Evolutionary conservation across 2,113 vertebrate genomes (phyloP), one percentile per base, ranked within the genome.

Genomic region (Aldabrachelys gigantea): DNA sequence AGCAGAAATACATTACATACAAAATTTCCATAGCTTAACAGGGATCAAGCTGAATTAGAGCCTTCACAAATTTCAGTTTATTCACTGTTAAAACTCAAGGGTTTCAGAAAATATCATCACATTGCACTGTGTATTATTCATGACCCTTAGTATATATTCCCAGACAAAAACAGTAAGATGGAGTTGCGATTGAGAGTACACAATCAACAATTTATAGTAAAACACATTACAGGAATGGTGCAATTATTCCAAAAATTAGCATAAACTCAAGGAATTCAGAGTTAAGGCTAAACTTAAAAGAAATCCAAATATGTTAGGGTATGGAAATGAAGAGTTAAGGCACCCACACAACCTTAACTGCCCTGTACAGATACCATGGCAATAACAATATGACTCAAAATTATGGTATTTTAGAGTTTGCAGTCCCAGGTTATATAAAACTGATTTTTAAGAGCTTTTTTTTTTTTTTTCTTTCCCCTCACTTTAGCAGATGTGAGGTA

Each of bases 301-400:
- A 81, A 88, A 52, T 94, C 21, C 41, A 31, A 14, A 38, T 62
- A 80, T 90, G 92, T 85, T 65, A 85, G 38, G 29, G 38, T 17
- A 56, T 29, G 35, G 53, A 92, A 88, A 92, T 21, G 6, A 80
- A 90, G 84, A 82, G 41, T 92, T 82, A 82, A 17, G 85, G 52
- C 65, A 79, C 25, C 5, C 50, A 76, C 41, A 25, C 80, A 79
- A 44, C 5, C 54, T 57, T 52, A 44, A 75, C 50, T 85, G 24
- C 52, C 35, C 35, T 10, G 53, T 13, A 82, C 21, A n/a, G 52
- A 82, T 41, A 90, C 31, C 1, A 5, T 13, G 9, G 81, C 65
- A 92, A 31, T 27, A 56, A 84, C 49, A 2, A 9, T 3, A 38
- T 6, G n/a, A n/a, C 72, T 54, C 72, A 59, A 3, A n/a, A 88